phyloP scores from a whole-genome alignment of 2,888 invertebrate genomes.

The Pseudococcus longispinus region DNA sequence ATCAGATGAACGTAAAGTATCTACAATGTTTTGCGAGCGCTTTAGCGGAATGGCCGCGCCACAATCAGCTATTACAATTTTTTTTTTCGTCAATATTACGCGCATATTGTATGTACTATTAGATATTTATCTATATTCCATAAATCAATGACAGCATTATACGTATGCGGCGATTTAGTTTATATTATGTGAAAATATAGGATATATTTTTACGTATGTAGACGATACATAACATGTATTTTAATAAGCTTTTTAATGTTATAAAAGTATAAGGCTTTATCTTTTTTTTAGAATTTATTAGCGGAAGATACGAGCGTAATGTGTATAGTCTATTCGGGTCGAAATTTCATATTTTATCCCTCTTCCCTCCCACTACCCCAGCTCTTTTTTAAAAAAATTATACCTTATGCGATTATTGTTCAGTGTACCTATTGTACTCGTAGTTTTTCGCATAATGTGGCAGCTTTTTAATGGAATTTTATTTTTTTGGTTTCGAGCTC shows the following conservation, averaged over 20 bases:
- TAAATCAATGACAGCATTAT: neutral
- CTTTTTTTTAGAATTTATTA: neutral
- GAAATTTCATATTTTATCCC: neutral
- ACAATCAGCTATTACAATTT: neutral
- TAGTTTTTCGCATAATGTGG: neutral
- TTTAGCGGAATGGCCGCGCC: neutral
- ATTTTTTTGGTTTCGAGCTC: neutral
- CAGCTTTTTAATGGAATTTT: neutral
- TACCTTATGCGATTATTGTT: neutral
- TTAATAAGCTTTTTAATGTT: slow-evolving; percentile 1
- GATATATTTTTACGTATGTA: neutral
- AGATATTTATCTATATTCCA: neutral
- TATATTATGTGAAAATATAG: neutral
- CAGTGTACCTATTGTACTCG: neutral
- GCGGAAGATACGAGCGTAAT: slow-evolving; percentile 1
- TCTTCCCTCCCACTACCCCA: neutral
- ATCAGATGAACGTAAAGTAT: neutral
- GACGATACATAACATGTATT: neutral
- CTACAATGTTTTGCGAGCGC: neutral
- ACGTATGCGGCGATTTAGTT: neutral
- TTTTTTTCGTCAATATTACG: neutral
- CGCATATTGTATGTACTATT: neutral
- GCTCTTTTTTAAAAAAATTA: neutral
- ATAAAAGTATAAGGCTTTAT: neutral
- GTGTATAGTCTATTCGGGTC: neutral